Conservation (phyloP, 2,113 vertebrate genomes). For the Cynocephalus volans region DNA sequence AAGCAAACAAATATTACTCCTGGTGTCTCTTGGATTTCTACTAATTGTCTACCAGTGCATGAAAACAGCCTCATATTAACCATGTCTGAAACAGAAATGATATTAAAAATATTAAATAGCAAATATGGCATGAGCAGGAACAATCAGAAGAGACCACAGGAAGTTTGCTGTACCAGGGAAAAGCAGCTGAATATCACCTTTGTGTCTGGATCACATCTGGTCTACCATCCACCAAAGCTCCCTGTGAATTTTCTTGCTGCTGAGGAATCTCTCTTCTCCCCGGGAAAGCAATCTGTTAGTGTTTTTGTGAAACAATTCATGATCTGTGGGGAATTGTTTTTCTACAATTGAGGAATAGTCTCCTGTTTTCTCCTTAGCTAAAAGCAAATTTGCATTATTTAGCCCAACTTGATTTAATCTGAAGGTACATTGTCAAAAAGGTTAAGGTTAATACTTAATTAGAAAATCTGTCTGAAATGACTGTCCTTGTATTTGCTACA, state of each 20-base stretch:
- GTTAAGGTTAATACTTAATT: conserved; percentile 73
- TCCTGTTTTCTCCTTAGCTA: conserved; percentile 35
- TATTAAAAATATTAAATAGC: conserved; percentile 64
- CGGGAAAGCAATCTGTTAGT: conserved; percentile 67
- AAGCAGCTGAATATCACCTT: not conserved
- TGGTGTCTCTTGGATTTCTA: conserved; percentile 43
- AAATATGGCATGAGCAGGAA: not conserved
- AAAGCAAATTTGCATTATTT: conserved; percentile 67
- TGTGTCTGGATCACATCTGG: not conserved
- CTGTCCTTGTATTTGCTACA: conserved; percentile 24
- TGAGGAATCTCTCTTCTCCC: conserved; percentile 69
- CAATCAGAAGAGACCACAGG: conserved; percentile 44
- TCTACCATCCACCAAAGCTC: not conserved
- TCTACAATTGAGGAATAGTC: conserved; percentile 22
- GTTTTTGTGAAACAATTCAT: conserved; percentile 46
- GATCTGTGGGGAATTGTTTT: conserved; percentile 68
- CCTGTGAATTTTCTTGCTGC: conserved; percentile 1
- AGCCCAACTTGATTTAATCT: conserved; percentile 62
- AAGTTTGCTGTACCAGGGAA: not conserved
- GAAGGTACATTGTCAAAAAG: conserved; percentile 41
- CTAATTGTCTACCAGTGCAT: conserved; percentile 34
- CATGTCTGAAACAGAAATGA: conserved; percentile 45
- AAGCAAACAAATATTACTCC: conserved; percentile 62
- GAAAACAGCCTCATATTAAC: conserved; percentile 43
- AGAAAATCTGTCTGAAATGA: conserved; percentile 64